phyloP scores from a whole-genome alignment of 2,113 vertebrate genomes.

The Rafetus swinhoei region DNA sequence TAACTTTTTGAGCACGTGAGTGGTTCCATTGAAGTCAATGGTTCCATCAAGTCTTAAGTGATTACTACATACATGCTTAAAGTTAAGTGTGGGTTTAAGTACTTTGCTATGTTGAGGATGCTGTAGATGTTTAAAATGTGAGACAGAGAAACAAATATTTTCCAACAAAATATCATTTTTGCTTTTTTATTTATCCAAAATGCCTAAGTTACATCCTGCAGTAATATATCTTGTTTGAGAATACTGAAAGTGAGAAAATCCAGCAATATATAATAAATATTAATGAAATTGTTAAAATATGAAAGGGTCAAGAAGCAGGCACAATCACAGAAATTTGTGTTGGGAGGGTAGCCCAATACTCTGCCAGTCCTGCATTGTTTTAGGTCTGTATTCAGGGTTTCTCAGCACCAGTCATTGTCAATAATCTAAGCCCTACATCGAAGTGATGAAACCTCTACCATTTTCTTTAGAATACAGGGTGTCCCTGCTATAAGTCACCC shows the following conservation, averaged over 20 bases:
- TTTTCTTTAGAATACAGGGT: neutral
- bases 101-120: neutral
- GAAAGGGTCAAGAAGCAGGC: fast-evolving
- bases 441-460: neutral
- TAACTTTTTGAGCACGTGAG: neutral
- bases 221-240: neutral
- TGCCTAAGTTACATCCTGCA: neutral
- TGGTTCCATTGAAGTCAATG: neutral
- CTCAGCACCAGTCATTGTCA: neutral
- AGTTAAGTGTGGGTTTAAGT: neutral
- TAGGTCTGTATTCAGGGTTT: neutral
- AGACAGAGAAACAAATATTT: neutral
- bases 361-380: neutral
- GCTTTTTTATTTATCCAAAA: neutral
- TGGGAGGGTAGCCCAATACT: neutral
- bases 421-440: neutral
- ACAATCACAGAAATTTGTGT: neutral
- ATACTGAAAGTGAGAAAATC: neutral
- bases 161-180: neutral
- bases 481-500: too few species aligned
- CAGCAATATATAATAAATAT: neutral
- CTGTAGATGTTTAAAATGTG: neutral
- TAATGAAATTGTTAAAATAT: neutral
- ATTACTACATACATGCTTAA: neutral
- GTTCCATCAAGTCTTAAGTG: neutral